These are phyloP conservation scores for Dendrocincla tyrannina DNA, from an alignment of 2,797 vertebrate genomes.

Conservation along the genomic window DNA sequence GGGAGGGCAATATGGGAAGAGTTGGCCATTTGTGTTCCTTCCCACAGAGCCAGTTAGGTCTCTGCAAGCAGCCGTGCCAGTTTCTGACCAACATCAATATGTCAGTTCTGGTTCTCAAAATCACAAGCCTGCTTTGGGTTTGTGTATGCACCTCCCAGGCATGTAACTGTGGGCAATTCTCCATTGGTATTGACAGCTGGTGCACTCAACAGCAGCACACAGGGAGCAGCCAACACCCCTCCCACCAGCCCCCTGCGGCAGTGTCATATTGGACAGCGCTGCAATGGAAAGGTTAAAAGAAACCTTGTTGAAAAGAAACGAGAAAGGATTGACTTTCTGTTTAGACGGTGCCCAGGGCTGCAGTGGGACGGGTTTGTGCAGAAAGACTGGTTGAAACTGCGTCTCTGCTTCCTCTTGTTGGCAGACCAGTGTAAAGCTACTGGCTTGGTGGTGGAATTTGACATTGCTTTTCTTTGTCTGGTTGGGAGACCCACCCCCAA, in stretches of 20 bases:
- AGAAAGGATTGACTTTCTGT: slow-evolving; percentile 79
- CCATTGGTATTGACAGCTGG: slow-evolving; percentile 86
- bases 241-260: slow-evolving; percentile 60
- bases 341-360: slow-evolving; percentile 73
- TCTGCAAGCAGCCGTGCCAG: not conserved
- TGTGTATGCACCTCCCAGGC: slow-evolving; percentile 54
- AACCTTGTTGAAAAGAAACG: slow-evolving; percentile 79
- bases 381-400: slow-evolving; percentile 44
- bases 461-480: slow-evolving; percentile 73
- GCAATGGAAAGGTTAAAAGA: slow-evolving; percentile 90
- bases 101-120: slow-evolving; percentile 50
- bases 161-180: slow-evolving; percentile 72
- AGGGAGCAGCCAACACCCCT: slow-evolving; percentile 77
- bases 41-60: not conserved
- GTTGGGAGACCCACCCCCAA: not conserved
- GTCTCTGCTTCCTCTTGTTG: slow-evolving; percentile 26
- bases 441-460: slow-evolving; percentile 43
- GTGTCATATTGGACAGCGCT: slow-evolving; percentile 69
- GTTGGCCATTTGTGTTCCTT: not conserved
- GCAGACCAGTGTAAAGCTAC: slow-evolving; percentile 18
- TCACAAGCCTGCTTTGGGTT: slow-evolving; percentile 43
- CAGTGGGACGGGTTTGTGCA: slow-evolving; percentile 10
- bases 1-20: not conserved
- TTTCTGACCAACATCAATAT: slow-evolving; percentile 46
- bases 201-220: slow-evolving; percentile 80